These are phyloP conservation scores for Sebastes minor DNA, from an alignment of 2,797 vertebrate genomes.

Conservation along the genomic window DNA sequence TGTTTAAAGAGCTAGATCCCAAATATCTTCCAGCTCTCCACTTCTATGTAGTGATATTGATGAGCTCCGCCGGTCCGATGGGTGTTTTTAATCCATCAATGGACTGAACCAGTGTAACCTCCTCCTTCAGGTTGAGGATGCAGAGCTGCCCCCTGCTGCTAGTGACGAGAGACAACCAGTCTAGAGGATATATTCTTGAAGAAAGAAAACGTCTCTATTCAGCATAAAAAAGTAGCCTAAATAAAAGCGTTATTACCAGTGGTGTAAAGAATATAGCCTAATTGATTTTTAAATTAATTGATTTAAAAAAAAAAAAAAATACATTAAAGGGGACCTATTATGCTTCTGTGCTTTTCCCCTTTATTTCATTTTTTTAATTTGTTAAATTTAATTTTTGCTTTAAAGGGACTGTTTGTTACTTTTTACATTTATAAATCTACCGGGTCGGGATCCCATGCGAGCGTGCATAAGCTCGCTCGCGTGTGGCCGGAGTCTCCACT, in stretches of 20 bases:
- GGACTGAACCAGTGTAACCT: neutral
- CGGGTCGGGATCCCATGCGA: too few relatives aligned
- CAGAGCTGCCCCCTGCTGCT: slow-evolving; percentile 44
- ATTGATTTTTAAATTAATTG: neutral
- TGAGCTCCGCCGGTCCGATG: neutral
- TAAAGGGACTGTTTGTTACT: too few relatives aligned
- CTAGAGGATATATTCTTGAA: accelerated
- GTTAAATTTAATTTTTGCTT: too few relatives aligned
- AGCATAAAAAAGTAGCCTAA: neutral
- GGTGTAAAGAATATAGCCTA: neutral
- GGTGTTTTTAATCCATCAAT: slow-evolving; percentile 8
- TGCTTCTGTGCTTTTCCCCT: too few relatives aligned
- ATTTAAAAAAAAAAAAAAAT: neutral
- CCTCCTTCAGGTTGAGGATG: neutral
- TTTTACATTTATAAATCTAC: too few relatives aligned
- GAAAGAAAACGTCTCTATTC: neutral
- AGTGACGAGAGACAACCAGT: neutral
- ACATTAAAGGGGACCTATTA: neutral
- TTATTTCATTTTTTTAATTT: too few relatives aligned
- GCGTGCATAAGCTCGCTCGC: too few relatives aligned
- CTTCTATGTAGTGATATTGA: neutral
- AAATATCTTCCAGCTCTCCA: neutral
- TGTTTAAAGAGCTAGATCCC: neutral
- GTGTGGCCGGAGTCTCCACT: too few relatives aligned
- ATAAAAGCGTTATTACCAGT: neutral